Evolutionary conservation across 2,113 vertebrate species (phyloP), one percentile per base, ranked within the genome.

Genomic region (Takifugu flavidus): DNA sequence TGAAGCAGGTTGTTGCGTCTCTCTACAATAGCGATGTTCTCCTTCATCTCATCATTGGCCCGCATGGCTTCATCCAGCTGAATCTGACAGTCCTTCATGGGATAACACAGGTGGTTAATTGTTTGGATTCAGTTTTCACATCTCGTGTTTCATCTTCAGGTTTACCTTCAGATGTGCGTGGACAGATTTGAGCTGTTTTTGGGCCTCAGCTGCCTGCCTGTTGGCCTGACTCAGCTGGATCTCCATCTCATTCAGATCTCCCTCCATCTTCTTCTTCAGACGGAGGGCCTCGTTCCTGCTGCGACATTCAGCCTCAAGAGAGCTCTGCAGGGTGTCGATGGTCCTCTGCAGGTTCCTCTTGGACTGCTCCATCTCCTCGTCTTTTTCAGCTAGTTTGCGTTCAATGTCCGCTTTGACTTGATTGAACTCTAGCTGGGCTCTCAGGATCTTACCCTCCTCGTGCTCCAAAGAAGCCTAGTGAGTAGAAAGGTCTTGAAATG

Each of bases 201-300:
- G 94, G 25, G 93, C 91, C 70, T 95, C 93, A 0, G 76, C 67
- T 0, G 93, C 93, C 2, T 86, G 59, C 12, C 94, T 90, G 73
- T 91, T 88, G 68, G 92, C 86, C 2, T 92, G 89, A 67, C 92
- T 91, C 0, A 96, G 91, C 80, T 97, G 95, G 79, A 96, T 92
- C 89, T 96, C 95, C 94, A 95, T 93, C 90, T 96, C 94, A 0
- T 95, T 96, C 49, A 96, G 93, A 82, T 96, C 94, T 0, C 94
- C 94, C 71, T 96, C 95, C 95, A 97, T 98, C 82, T 98, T 98
- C 90, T 98, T 97, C 84, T 96, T 98, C 56, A 97, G 59, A 51
- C 95, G 79, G 15, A 98, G 85, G 3, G 95, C 95, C 78, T 98
- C 95, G 0, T 94, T 95, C 67, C 95, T 92, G 89, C 94, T 95